A percentile compares a stretch with the other conserved stretches of the same genome.
phyloP scores from a whole-genome alignment of 2,113 vertebrate genomes.

The Heloderma charlesbogerti region DNA sequence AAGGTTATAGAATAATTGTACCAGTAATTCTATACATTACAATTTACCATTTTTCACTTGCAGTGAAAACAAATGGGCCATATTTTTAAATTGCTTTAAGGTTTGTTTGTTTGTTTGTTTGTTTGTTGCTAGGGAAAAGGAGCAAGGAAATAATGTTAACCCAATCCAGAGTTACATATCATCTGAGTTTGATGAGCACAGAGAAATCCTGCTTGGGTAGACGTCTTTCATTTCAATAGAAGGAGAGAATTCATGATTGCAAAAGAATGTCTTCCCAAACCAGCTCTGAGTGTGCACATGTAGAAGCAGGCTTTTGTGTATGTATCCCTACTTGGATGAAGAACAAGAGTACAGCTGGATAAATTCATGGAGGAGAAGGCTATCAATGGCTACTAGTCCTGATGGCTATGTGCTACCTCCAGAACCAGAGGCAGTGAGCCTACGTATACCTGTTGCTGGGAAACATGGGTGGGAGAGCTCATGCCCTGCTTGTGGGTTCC shows the following conservation, averaged over 20 bases:
- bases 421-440: too few relatives aligned
- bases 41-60: background rate
- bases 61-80: background rate
- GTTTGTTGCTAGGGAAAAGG: background rate
- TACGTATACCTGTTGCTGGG: too few relatives aligned
- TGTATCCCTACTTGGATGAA: background rate
- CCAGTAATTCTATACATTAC: background rate
- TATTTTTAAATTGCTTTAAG: background rate
- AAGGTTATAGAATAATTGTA: background rate
- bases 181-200: background rate
- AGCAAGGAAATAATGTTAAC: background rate
- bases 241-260: background rate
- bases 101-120: background rate
- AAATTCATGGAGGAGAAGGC: too few relatives aligned
- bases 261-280: background rate
- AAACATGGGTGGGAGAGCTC: too few relatives aligned
- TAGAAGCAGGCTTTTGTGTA: background rate
- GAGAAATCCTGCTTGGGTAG: background rate
- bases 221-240: background rate
- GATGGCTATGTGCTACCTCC: too few relatives aligned
- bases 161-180: background rate
- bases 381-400: too few relatives aligned
- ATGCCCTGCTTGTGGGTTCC: too few relatives aligned
- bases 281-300: background rate
- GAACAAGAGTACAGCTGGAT: background rate